phyloP scores from a whole-genome alignment of 2,113 vertebrate genomes.

The Nothocercus julius region DNA sequence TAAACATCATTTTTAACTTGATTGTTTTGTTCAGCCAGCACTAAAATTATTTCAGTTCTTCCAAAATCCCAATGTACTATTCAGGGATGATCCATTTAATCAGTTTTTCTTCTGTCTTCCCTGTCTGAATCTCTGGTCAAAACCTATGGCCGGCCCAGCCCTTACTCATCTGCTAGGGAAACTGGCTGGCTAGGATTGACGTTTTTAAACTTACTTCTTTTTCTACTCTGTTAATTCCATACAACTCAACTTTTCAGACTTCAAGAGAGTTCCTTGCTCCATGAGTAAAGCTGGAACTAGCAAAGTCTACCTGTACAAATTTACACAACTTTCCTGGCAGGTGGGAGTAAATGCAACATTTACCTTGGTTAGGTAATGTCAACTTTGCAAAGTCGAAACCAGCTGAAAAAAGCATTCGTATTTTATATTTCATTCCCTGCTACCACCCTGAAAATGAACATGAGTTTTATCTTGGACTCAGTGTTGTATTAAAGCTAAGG shows the following conservation, averaged over 20 bases:
- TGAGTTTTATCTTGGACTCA: neutral
- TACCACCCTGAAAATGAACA: neutral
- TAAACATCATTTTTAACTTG: neutral
- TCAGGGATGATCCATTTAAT: neutral
- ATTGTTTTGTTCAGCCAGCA: neutral
- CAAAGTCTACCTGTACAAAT: neutral
- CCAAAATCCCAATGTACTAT: neutral
- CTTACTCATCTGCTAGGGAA: neutral
- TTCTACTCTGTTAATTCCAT: neutral
- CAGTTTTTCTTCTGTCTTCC: conserved; percentile 1
- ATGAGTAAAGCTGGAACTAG: neutral
- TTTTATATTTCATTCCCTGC: neutral
- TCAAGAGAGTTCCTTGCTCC: neutral
- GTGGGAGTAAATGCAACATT: neutral
- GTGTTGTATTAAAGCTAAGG: neutral
- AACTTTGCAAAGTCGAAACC: neutral
- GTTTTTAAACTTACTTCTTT: neutral
- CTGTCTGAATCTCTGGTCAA: neutral
- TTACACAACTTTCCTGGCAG: neutral
- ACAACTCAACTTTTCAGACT: neutral
- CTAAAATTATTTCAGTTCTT: neutral
- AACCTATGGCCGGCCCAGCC: neutral
- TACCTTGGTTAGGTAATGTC: neutral
- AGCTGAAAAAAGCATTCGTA: neutral
- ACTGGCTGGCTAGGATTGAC: neutral